Evolutionary conservation across 2,888 invertebrate genomes (phyloP).

Genomic region (Petrolisthes manimaculis): DNA sequence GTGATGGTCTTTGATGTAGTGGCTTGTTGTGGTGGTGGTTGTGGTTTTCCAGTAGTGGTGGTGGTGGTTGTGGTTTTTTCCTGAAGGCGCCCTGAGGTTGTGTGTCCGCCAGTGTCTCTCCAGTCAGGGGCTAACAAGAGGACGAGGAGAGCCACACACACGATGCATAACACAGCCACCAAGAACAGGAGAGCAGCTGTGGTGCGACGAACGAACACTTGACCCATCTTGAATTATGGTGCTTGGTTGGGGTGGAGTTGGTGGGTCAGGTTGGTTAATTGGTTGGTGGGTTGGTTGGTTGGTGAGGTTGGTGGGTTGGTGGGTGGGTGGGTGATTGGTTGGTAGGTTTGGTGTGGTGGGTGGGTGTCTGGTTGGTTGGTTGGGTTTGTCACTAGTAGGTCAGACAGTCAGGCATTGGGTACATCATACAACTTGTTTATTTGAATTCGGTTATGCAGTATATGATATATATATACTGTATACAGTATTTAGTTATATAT

Average conservation of each 20-base stretch:
- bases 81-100: not conserved
- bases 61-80: not conserved
- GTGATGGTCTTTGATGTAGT: not conserved
- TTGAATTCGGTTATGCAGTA: no score
- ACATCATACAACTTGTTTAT: no score
- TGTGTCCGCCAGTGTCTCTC: constrained; percentile 24
- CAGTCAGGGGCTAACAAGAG: constrained; percentile 49
- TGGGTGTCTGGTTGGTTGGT: no score
- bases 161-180: constrained; percentile 42
- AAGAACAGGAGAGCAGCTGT: constrained; percentile 54
- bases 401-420: no score
- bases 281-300: not conserved
- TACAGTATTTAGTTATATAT: not conserved
- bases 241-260: not conserved
- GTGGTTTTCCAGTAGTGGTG: not conserved
- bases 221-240: constrained; percentile 36
- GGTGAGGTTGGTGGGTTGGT: no score
- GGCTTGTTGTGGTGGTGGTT: not conserved
- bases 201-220: constrained; percentile 58
- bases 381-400: no score
- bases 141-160: constrained; percentile 49
- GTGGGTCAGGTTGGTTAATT: not conserved
- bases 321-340: not conserved
- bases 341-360: not conserved
- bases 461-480: not conserved